Percentiles rank a stretch among this genome's conserved stretches.
These are phyloP conservation scores for Dinocampus coccinellae DNA, from an alignment of 2,888 invertebrate species.

Conservation along the genomic window DNA sequence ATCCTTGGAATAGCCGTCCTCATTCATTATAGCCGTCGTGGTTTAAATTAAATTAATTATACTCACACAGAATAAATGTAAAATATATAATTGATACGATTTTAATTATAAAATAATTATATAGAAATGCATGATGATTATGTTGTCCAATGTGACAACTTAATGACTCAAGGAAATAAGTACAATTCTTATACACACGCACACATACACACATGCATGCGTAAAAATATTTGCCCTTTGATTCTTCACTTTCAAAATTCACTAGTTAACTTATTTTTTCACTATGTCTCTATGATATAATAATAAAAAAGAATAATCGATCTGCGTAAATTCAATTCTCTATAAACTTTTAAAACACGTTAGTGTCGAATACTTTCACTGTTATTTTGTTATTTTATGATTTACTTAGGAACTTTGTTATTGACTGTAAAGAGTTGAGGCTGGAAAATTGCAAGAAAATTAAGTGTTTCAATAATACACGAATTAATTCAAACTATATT, in stretches of 20 bases:
- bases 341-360: not conserved
- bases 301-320: not conserved
- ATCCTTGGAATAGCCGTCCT: conserved; percentile 37
- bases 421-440: not conserved
- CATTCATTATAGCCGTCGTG: not conserved
- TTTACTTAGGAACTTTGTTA: not conserved
- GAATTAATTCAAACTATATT: not conserved
- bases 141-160: too few species aligned
- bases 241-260: conserved; percentile 1
- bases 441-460: not conserved
- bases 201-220: not conserved
- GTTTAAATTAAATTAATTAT: not conserved
- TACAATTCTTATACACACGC: too few species aligned
- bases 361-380: not conserved
- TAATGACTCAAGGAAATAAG: too few species aligned
- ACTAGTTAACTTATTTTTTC: not conserved
- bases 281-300: not conserved
- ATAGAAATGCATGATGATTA: not conserved
- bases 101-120: not conserved
- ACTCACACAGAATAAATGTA: not conserved
- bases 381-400: not conserved
- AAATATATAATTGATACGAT: not conserved
- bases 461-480: not conserved
- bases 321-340: not conserved
- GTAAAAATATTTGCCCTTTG: not conserved